Evolutionary conservation across 2,888 invertebrate species (phyloP).

Genomic region (Dasysyrphus albostriatus): DNA sequence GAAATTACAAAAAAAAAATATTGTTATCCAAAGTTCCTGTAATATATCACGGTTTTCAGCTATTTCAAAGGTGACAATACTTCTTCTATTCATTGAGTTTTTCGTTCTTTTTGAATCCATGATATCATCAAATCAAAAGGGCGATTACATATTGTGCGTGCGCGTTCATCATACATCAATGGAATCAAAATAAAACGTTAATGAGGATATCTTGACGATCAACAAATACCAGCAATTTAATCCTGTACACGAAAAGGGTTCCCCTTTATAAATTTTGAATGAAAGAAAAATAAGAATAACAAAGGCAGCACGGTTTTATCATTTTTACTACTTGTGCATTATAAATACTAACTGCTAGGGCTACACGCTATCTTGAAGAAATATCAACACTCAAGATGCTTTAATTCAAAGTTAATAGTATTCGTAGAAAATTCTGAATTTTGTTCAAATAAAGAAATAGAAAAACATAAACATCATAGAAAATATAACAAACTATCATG

Average conservation of each 20-base stretch:
- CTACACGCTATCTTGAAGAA: too few species aligned
- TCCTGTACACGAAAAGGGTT: constrained; percentile 51
- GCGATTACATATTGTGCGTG: constrained; percentile 41
- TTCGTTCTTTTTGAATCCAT: constrained; percentile 8
- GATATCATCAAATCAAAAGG: background rate
- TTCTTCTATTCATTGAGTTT: constrained; percentile 14
- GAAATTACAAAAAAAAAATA: too few species aligned
- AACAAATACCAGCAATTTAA: constrained; percentile 63
- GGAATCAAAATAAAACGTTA: constrained; percentile 63
- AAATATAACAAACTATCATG: too few species aligned
- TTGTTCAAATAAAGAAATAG: too few species aligned
- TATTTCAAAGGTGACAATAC: constrained; percentile 34
- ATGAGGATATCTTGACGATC: constrained; percentile 49
- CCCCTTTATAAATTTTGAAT: constrained; percentile 5
- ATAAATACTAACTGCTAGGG: too few species aligned
- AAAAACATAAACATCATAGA: too few species aligned
- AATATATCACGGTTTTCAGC: constrained; percentile 25
- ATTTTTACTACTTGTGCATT: background rate
- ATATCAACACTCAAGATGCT: too few species aligned
- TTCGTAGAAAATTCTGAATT: too few species aligned
- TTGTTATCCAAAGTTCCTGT: constrained; percentile 18
- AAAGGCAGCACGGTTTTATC: background rate
- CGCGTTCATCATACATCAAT: constrained; percentile 62
- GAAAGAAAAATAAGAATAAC: background rate
- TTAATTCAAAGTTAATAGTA: too few species aligned